Evolutionary conservation across 2,797 vertebrate species (phyloP), one percentile per base, ranked within the genome.

Genomic region (Thalassophryne amazonica): DNA sequence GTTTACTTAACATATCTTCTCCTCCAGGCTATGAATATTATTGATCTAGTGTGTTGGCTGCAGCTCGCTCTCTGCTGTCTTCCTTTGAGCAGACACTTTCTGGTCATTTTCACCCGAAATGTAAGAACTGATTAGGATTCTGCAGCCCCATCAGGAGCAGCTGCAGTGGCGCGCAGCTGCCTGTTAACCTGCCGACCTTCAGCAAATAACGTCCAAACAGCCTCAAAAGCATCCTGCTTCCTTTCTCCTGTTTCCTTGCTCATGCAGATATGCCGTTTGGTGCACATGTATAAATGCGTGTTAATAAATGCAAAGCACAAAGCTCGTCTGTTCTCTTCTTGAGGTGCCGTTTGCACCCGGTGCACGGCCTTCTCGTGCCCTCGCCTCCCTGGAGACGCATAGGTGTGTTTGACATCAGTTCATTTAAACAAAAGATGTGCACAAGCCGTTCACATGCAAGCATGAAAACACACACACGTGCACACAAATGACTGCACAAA

Each of bases 41-140:
- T 91, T 74, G 89, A 91, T 90, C 83, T 43, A n/a, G 67, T 80
- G 68, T 84, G 80, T 87, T 88, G 80, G 81, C 76, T 39, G 66
- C 55, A 50, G 53, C 60, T 67, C 65, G 50, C 72, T 76, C 68
- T 80, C 88, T 84, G 89, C 84, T 62, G 61, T 89, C 83, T 88
- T 87, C 72, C 81, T 88, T 76, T 79, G 75, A 88, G 76, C 30
- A 16, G 43, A 56, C 29, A 33, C 71, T 81, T 78, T 81, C 79
- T 84, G 86, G 87, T 88, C 76, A 83, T 84, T 82, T 83, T 81
- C 60, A 66, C 74, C 68, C 86, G 76, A 86, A 88, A 89, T 79
- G 83, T 76, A 73, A 54, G 59, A 85, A 90, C 88, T 89, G 90
- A 90, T 91, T 88, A 79, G 75, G 74, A 36, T 78, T 65, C 60